Evolutionary conservation across 2,113 vertebrate genomes (phyloP), one percentile per base, ranked within the genome.

Genomic region (Grantiella picta): DNA sequence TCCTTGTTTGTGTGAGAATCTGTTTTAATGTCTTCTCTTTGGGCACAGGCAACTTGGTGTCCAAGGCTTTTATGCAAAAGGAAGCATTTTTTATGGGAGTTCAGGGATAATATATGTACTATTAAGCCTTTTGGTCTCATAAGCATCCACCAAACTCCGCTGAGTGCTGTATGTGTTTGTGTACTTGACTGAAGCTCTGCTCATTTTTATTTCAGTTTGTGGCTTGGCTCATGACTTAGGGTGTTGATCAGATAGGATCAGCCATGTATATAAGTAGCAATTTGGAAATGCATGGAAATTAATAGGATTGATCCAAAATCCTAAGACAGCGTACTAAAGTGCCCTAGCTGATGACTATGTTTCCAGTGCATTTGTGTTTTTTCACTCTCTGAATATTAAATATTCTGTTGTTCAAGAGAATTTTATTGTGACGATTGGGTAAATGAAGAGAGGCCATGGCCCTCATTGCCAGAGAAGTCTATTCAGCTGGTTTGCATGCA

Each of bases 361-460:
- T 78, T 2, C 2, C 25, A 18, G 19, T 31, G 47, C 4, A 0
- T 70, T 78, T 40, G 21, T 81, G 83, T 76, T 38, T 61, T 73
- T 28, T 69, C 53, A 57, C 40, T 66, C 33, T 82, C 27, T 42
- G 69, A 83, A 90, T 83, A 93, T 80, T 68, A 78, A 92, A 80
- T 73, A 64, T 42, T 35, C 21, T 8, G 2, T 77, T 64, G 47
- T 81, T 92, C 20, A n/a, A 69, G 56, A 80, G 40, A 47, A 38
- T 92, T 90, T 90, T 83, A 64, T 86, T 91, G 71, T 85, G 83
- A 91, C 47, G 42, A 8, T 42, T 52, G 82, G 66, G 85, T 85
- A 71, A 83, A 92, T 35, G 92, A 93, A 69, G 77, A 89, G 80
- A 91, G 81, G 78, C 83, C 83, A 22, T 4, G 31, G 76, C 75